A percentile compares a stretch with the other conserved stretches of the same genome.
phyloP scores from a whole-genome alignment of 1,140 invertebrate genomes.

The Drosophila serrata region DNA sequence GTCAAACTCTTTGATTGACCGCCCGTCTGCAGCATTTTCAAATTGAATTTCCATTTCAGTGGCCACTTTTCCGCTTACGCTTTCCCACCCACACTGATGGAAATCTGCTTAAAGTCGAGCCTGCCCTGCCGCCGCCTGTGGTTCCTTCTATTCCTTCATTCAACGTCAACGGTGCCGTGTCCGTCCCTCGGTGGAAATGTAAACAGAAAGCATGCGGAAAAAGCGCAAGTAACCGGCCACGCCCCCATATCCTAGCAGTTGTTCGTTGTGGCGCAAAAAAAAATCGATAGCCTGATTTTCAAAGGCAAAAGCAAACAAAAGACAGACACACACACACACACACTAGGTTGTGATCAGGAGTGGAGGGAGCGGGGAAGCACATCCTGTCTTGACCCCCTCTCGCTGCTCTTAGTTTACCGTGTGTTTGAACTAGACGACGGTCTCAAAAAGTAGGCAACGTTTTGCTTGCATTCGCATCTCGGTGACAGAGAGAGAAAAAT shows the following conservation, averaged over 20 bases:
- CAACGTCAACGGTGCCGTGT: slow-evolving; percentile 8
- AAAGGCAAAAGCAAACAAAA: slow-evolving; percentile 59
- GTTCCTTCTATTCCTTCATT: slow-evolving; percentile 3
- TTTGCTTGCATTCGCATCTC: slow-evolving; percentile 39
- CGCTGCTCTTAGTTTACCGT: slow-evolving; percentile 1
- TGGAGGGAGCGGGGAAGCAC: neutral
- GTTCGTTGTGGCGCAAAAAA: slow-evolving; percentile 6
- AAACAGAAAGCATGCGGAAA: slow-evolving; percentile 42
- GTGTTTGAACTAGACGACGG: slow-evolving; percentile 45
- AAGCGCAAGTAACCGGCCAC: slow-evolving; percentile 52
- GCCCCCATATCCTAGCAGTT: slow-evolving; percentile 10
- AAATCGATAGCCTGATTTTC: slow-evolving; percentile 67
- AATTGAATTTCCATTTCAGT: slow-evolving; percentile 54
- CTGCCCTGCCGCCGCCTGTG: slow-evolving; percentile 1
- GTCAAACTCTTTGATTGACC: slow-evolving; percentile 52
- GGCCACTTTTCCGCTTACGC: slow-evolving; percentile 25
- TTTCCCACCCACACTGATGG: neutral
- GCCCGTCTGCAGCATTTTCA: slow-evolving; percentile 43
- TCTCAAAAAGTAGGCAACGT: slow-evolving; percentile 54
- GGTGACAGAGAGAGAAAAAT: slow-evolving; percentile 2
- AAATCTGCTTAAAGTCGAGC: slow-evolving; percentile 44
- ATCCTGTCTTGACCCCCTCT: slow-evolving; percentile 14
- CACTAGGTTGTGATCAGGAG: neutral
- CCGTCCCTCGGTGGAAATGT: slow-evolving; percentile 21
- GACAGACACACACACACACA: slow-evolving; percentile 28